A percentile compares a stretch with the other conserved stretches of the same genome.
These are phyloP conservation scores for Bacillus rossius DNA, from an alignment of 1,140 invertebrate species.

Conservation along the genomic window DNA sequence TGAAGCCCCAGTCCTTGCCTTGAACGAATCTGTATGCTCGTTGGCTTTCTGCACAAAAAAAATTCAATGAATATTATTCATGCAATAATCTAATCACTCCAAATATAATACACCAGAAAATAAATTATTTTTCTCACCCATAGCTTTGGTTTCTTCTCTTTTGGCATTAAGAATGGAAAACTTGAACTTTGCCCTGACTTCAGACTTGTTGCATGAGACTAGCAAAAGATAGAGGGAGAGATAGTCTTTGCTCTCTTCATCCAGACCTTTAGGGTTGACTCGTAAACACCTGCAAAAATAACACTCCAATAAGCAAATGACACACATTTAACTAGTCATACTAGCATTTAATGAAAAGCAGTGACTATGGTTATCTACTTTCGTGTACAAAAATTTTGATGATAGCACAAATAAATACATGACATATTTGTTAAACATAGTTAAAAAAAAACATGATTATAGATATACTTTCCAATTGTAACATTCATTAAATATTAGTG, in stretches of 20 bases:
- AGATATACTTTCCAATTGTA: neutral
- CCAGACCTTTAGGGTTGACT: conserved; percentile 98
- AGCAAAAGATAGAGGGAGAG: conserved; percentile 96
- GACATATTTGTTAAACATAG: neutral
- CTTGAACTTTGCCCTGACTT: conserved; percentile 99
- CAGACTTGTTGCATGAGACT: conserved; percentile 98
- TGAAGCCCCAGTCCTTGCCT: conserved; percentile 99
- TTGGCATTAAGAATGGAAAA: conserved; percentile 99
- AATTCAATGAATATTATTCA: conserved; percentile 9
- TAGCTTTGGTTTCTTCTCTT: conserved; percentile 99
- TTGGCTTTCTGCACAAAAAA: conserved; percentile 63
- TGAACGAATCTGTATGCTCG: conserved; percentile 97
- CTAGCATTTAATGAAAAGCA: neutral
- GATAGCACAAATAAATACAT: neutral
- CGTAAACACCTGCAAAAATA: conserved; percentile 77
- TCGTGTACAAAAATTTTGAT: neutral
- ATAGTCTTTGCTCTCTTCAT: conserved; percentile 99
- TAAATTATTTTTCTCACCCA: conserved; percentile 60
- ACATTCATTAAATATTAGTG: too few relatives aligned
- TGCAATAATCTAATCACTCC: neutral
- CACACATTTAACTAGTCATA: neutral
- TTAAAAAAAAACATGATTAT: neutral
- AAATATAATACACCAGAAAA: neutral
- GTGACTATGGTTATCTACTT: neutral
- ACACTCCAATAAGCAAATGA: neutral